Conservation (phyloP, 2,797 vertebrate genomes). For the Enteromius argenteus region DNA sequence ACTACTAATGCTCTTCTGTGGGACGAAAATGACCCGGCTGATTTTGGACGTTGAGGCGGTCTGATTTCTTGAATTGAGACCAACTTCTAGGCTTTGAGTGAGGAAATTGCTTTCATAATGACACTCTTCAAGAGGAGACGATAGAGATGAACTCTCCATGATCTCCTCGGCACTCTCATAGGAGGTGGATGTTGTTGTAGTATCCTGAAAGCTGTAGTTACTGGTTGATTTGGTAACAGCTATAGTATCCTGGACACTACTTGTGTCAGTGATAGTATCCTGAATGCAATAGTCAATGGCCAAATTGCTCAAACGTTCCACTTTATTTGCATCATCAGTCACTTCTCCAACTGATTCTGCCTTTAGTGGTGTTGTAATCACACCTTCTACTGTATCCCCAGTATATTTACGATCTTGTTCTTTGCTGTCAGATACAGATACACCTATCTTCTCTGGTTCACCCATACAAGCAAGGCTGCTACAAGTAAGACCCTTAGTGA, state of each 20-base stretch:
- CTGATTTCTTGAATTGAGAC: constrained; percentile 1
- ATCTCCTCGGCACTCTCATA: constrained; percentile 76
- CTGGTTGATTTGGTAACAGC: constrained; percentile 72
- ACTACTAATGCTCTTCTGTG: constrained; percentile 74
- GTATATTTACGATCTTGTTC: background rate
- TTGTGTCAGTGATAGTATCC: constrained; percentile 70
- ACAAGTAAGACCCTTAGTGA: constrained; percentile 1
- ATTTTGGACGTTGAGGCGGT: constrained; percentile 3
- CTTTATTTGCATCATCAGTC: background rate
- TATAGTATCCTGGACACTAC: constrained; percentile 60
- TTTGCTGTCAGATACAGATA: constrained; percentile 4
- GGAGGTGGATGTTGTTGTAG: constrained; percentile 66
- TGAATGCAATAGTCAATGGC: constrained; percentile 73
- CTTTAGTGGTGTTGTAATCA: background rate
- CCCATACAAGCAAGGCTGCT: background rate
- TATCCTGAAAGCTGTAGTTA: constrained; percentile 77
- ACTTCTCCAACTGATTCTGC: background rate
- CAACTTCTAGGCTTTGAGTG: constrained; percentile 38
- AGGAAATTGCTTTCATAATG: constrained; percentile 3
- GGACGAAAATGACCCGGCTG: constrained; percentile 46
- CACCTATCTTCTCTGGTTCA: background rate
- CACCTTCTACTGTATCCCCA: background rate
- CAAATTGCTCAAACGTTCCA: constrained; percentile 6
- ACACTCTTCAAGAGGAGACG: constrained; percentile 36
- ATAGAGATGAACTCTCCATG: constrained; percentile 60